Evolutionary conservation across 2,113 vertebrate genomes (phyloP).

Genomic region (Gymnogyps californianus): DNA sequence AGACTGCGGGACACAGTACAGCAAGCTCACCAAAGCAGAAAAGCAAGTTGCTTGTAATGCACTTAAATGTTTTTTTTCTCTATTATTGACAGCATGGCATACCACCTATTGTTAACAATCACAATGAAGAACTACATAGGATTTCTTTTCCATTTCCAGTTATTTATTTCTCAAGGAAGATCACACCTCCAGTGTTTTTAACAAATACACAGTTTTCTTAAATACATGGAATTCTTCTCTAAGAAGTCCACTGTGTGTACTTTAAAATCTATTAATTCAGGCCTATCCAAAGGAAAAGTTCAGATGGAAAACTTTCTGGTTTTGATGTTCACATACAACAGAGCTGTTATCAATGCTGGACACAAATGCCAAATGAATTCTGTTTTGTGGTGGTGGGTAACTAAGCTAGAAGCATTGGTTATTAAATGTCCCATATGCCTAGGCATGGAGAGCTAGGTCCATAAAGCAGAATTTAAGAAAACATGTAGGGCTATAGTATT

Average conservation of each 20-base stretch:
- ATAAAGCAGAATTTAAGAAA: not conserved
- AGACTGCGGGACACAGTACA: not conserved
- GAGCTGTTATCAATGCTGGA: not conserved
- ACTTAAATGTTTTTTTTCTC: not conserved
- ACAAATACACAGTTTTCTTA: not conserved
- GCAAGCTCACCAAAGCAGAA: not conserved
- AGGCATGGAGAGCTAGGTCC: not conserved
- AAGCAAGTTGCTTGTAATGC: not conserved
- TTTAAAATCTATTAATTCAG: not conserved
- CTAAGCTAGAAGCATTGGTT: not conserved
- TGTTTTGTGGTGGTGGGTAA: not conserved
- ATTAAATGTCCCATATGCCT: not conserved
- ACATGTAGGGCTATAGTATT: not conserved
- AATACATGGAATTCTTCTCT: not conserved
- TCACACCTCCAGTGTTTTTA: not conserved
- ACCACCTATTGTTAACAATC: not conserved
- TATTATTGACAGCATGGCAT: not conserved
- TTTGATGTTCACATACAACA: not conserved
- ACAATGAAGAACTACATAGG: not conserved
- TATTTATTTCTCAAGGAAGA: not conserved
- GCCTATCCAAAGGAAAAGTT: not conserved
- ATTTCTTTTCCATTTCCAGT: not conserved
- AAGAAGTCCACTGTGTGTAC: not conserved
- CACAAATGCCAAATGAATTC: not conserved
- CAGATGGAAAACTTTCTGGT: not conserved